These are phyloP conservation scores for Sebastes goodei DNA, from an alignment of 2,797 vertebrate species.

Conservation along the genomic window DNA sequence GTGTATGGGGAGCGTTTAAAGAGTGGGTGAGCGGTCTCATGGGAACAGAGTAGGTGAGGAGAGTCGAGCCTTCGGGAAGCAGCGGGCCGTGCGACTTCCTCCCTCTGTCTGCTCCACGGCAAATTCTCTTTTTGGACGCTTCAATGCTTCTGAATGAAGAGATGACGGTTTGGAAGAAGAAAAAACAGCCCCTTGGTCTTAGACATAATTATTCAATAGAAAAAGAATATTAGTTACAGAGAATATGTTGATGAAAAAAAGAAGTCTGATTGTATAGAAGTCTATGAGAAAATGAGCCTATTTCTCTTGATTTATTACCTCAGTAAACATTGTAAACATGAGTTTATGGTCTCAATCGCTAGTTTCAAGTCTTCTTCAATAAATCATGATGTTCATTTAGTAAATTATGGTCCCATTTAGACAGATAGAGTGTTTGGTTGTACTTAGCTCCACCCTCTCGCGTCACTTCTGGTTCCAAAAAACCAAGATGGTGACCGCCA, in stretches of 20 bases:
- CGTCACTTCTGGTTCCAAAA: no score
- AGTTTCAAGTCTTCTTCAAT: no score
- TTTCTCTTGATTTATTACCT: no score
- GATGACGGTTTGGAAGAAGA: slow-evolving; percentile 2
- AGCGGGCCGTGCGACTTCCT: slow-evolving; percentile 38
- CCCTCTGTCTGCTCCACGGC: slow-evolving; percentile 3
- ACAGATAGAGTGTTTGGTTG: no score
- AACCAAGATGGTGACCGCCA: no score
- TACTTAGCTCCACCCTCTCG: no score
- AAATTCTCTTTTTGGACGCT: slow-evolving; percentile 28
- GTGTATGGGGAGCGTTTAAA: slow-evolving; percentile 36
- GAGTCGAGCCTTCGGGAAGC: slow-evolving; percentile 52
- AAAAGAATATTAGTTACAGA: not conserved
- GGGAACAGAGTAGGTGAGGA: slow-evolving; percentile 41
- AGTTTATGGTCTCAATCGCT: no score
- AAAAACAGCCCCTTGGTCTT: not conserved
- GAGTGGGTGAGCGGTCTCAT: slow-evolving; percentile 46
- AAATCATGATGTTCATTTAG: no score
- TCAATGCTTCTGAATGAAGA: slow-evolving; percentile 29
- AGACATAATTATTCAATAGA: slow-evolving; percentile 1
- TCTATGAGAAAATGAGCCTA: no score
- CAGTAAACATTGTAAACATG: no score
- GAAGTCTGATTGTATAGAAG: no score
- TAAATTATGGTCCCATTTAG: no score
- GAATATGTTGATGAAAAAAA: not conserved